Evolutionary conservation across 2,113 vertebrate species (phyloP).

Genomic region (Poicephalus gulielmi): DNA sequence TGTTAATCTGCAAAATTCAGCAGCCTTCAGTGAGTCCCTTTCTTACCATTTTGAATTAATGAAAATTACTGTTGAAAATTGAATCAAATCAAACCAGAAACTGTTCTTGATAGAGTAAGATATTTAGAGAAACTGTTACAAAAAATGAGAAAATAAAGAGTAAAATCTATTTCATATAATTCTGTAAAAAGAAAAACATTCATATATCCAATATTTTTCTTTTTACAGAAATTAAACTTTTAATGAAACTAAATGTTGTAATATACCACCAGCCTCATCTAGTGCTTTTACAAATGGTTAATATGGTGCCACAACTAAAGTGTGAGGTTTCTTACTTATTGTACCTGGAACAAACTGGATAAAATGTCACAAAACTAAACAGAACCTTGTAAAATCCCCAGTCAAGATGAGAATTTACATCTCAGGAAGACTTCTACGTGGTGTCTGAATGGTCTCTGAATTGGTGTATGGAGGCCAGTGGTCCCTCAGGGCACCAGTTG

Average conservation of each 20-base stretch:
- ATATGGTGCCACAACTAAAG: background rate
- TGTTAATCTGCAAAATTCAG: background rate
- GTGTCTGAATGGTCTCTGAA: background rate
- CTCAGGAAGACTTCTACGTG: background rate
- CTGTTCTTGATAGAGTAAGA: background rate
- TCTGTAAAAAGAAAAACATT: background rate
- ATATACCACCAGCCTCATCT: background rate
- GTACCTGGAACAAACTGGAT: background rate
- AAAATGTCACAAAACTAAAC: background rate
- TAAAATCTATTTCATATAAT: background rate
- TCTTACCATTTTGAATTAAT: background rate
- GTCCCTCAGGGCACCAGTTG: background rate
- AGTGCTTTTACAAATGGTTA: slow-evolving; percentile 2
- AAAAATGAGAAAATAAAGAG: background rate
- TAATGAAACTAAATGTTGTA: background rate
- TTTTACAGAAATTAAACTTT: background rate
- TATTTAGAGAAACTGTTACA: background rate
- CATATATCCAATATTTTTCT: background rate
- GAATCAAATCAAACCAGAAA: background rate
- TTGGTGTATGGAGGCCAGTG: background rate
- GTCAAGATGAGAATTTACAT: background rate
- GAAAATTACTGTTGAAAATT: background rate
- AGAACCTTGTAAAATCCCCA: background rate
- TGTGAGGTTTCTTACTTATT: background rate
- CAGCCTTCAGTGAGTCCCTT: background rate